These are phyloP conservation scores for Parasteatoda tepidariorum DNA, from an alignment of 1,140 invertebrate genomes.

Conservation along the genomic window DNA sequence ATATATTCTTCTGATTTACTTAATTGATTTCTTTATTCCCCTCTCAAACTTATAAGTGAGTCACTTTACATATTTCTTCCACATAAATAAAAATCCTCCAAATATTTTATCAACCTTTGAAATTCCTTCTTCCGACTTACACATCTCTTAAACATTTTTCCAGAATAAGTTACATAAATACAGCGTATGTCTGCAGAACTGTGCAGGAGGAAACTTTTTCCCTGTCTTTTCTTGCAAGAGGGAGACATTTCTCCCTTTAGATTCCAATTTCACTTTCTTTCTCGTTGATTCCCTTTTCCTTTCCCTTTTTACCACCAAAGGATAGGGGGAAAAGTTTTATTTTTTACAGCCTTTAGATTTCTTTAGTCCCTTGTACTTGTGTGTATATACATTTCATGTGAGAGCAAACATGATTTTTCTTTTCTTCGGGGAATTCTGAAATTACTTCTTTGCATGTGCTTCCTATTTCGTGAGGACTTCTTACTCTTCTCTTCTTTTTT, in stretches of 20 bases:
- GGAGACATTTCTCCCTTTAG: constrained; percentile 41
- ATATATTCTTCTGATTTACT: too few relatives aligned
- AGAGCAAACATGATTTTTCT: constrained; percentile 55
- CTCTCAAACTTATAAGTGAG: too few relatives aligned
- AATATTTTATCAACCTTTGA: too few relatives aligned
- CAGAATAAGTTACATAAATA: background rate
- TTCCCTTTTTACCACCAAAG: constrained; percentile 39
- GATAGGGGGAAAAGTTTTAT: constrained; percentile 20
- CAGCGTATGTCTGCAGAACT: background rate
- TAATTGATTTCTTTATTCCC: too few relatives aligned
- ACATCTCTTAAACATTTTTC: background rate
- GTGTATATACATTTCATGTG: constrained; percentile 60
- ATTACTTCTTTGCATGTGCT: constrained; percentile 59
- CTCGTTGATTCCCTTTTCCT: constrained; percentile 24
- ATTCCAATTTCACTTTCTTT: constrained; percentile 56
- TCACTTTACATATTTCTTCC: too few relatives aligned
- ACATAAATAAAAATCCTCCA: too few relatives aligned
- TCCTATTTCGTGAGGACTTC: constrained; percentile 38
- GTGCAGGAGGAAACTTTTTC: constrained; percentile 11
- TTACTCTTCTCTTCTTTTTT: background rate
- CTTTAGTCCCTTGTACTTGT: constrained; percentile 42
- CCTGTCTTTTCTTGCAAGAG: background rate
- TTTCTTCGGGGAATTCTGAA: constrained; percentile 45
- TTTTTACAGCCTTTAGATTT: constrained; percentile 3
- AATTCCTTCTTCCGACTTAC: background rate